These are phyloP conservation scores for Hemiscyllium ocellatum DNA, from an alignment of 2,113 vertebrate species.

Conservation along the genomic window DNA sequence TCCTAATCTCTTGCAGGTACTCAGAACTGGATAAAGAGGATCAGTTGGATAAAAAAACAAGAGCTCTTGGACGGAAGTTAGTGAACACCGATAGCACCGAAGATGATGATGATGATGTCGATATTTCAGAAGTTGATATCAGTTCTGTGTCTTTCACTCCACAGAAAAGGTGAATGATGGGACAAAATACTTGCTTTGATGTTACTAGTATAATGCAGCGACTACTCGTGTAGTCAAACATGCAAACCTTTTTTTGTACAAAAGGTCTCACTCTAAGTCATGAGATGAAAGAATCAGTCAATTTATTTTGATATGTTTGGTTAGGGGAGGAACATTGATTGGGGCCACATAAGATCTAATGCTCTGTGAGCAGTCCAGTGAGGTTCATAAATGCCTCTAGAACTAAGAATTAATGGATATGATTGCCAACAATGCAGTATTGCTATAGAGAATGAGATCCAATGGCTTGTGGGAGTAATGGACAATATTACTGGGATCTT, in stretches of 20 bases:
- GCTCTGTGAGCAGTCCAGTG: neutral
- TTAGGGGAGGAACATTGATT: neutral
- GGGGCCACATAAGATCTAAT: neutral
- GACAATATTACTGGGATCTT: neutral
- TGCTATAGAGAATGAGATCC: neutral
- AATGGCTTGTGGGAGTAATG: neutral
- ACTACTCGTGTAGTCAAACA: neutral
- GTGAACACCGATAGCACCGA: slow-evolving; percentile 62
- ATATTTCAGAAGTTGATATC: slow-evolving; percentile 66
- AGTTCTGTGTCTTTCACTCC: slow-evolving; percentile 65
- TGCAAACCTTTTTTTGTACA: neutral
- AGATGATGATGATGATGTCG: slow-evolving; percentile 67
- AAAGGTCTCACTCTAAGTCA: neutral
- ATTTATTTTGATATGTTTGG: neutral
- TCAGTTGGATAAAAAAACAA: slow-evolving; percentile 60
- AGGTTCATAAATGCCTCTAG: neutral
- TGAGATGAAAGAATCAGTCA: neutral
- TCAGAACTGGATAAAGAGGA: slow-evolving; percentile 41
- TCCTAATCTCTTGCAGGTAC: slow-evolving; percentile 39
- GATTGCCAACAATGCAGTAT: neutral
- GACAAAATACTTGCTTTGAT: neutral
- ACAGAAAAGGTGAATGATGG: slow-evolving; percentile 66
- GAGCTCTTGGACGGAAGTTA: slow-evolving; percentile 64
- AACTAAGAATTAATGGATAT: neutral
- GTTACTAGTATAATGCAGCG: neutral